These are phyloP conservation scores for Luscinia luscinia DNA, from an alignment of 2,797 vertebrate species.

Conservation along the genomic window DNA sequence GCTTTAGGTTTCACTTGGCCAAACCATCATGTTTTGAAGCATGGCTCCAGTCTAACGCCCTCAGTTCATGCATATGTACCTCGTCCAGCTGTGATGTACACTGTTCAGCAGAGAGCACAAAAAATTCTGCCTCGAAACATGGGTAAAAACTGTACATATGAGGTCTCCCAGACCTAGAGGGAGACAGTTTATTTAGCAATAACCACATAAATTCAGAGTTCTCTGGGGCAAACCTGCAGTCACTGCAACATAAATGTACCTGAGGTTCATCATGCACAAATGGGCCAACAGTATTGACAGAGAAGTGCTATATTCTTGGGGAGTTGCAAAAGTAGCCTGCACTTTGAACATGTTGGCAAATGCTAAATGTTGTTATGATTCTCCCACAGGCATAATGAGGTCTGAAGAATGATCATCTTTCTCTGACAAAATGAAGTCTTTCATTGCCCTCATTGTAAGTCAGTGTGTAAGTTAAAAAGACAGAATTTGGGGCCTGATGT, in stretches of 20 bases:
- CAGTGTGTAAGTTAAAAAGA: neutral
- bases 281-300: neutral
- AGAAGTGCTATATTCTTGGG: neutral
- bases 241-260: neutral
- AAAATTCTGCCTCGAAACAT: neutral
- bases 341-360: neutral
- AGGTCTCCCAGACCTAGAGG: neutral
- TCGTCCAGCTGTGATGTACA: accelerated
- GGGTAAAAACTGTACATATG: neutral
- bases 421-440: neutral
- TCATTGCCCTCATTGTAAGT: neutral
- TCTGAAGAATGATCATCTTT: neutral
- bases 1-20: neutral
- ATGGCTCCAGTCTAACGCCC: neutral
- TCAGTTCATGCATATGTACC: neutral
- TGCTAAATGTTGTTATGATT: neutral
- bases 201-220: neutral
- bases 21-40: neutral
- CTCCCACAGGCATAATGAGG: neutral
- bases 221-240: neutral
- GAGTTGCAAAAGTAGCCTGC: neutral
- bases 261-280: neutral
- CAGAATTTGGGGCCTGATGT: neutral
- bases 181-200: neutral
- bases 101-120: neutral